Base-by-base conservation (phyloP, 2,797 vertebrate species). In the Setipinna tenuifilis region DNA sequence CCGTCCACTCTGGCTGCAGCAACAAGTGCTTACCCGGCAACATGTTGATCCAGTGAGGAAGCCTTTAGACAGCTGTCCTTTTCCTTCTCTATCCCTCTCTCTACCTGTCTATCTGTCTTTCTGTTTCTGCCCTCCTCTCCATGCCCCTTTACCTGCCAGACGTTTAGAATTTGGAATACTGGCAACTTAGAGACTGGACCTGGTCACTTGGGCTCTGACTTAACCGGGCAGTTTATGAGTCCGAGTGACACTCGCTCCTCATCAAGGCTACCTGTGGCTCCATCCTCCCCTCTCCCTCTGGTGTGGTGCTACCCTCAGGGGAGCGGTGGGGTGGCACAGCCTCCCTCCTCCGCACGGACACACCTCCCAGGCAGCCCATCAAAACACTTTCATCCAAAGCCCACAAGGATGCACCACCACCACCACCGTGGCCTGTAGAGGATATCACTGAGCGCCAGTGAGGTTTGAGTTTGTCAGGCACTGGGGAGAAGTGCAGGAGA, bases 391-490 rank as follows among this genome's bases (percentile, higher is more conserved):
- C 90, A 85, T 87, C 89, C 90, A 85, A 86, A 85, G 57, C 48
- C 48, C 80, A 85, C 86, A 82, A 94, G 86, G 90, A 95, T 94
- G 93, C 92, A 81, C 89, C 92, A 83, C 81, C 84, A 90, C 85
- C 50, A 54, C 50, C 50, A 54, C 50, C 50, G 50, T 54, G 17
- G 78, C 88, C 88, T 78, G 35, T 95, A 94, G 94, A 89, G 90
- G 90, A 93, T 89, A 83, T 25, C 44, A 35, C 85, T 21, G 71
- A 17, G 14, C 19, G 31, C 19, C 35, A 21, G 71, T 78, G 16
- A 10, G 65, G 62, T 68, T 14, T 3, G 25, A 25, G 62, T 48
- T 83, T 25, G 58, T 71, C 61, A 25, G 87, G 61, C 82, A 88
- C 90, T 90, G 89, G 44, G 85, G 86, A 62, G 88, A 87, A 85